Conservation (phyloP, 2,113 vertebrate genomes). For the Python bivittatus region DNA sequence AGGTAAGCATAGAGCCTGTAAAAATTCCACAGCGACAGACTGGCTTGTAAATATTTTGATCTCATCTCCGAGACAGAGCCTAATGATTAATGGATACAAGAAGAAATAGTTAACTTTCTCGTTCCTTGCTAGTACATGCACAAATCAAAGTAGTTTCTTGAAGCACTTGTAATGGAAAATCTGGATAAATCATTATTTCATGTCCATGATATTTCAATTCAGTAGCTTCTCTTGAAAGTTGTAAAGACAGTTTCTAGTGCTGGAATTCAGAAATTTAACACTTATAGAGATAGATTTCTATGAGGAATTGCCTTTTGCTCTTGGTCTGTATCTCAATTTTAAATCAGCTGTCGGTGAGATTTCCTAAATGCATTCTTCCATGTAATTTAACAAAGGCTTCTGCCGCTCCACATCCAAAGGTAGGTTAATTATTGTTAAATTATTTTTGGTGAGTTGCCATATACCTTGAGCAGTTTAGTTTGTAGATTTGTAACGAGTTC, state of each 20-base stretch:
- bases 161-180: neutral
- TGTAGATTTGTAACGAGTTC: neutral
- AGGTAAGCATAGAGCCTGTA: no score
- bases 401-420: neutral
- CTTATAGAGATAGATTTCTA: neutral
- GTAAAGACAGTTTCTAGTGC: neutral
- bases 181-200: neutral
- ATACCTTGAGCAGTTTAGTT: neutral
- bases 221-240: neutral
- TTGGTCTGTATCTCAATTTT: neutral
- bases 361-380: neutral
- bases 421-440: neutral
- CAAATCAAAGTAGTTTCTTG: neutral
- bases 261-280: neutral
- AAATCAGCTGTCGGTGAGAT: neutral
- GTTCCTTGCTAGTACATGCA: neutral
- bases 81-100: neutral
- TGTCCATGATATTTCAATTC: neutral
- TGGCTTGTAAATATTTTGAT: neutral
- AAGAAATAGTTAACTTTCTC: neutral
- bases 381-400: neutral
- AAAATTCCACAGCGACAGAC: neutral
- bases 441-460: neutral
- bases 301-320: neutral
- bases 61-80: neutral